Evolutionary conservation across 2,888 invertebrate genomes (phyloP).

Genomic region (Tiliacea citrago): DNA sequence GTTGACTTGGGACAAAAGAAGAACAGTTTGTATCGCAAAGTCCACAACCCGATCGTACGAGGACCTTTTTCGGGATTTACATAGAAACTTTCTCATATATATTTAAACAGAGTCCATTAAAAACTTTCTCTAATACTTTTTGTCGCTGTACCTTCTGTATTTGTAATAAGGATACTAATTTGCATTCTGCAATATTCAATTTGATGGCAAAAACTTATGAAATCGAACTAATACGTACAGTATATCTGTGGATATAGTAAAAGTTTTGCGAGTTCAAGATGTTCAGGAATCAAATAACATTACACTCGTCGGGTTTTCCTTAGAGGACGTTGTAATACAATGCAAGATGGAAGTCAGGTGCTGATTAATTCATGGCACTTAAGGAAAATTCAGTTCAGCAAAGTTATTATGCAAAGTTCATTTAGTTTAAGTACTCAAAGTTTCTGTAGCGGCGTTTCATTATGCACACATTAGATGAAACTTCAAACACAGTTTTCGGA

Average conservation of each 20-base stretch:
- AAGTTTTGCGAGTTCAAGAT: conserved; percentile 11
- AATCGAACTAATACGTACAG: conserved; percentile 33
- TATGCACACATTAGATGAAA: conserved; percentile 62
- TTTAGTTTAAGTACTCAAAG: conserved; percentile 65
- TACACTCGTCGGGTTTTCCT: conserved; percentile 29
- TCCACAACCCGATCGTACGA: conserved; percentile 49
- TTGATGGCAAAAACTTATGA: conserved; percentile 35
- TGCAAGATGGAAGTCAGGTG: conserved; percentile 42
- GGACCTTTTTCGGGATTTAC: conserved; percentile 73
- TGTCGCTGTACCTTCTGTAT: conserved; percentile 32
- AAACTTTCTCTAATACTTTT: conserved; percentile 65
- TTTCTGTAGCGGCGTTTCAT: conserved; percentile 63
- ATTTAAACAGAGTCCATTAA: conserved; percentile 69
- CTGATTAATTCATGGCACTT: conserved; percentile 67
- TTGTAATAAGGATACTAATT: conserved; percentile 29
- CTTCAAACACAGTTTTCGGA: conserved; percentile 42
- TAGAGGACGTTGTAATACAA: conserved; percentile 32
- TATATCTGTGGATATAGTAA: not conserved
- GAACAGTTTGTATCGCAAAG: conserved; percentile 62
- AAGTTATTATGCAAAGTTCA: conserved; percentile 69
- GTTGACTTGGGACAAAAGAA: conserved; percentile 63
- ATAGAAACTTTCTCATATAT: conserved; percentile 65
- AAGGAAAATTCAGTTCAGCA: conserved; percentile 58
- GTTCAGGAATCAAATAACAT: conserved; percentile 25
- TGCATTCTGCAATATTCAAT: conserved; percentile 31